Evolutionary conservation across 2,888 invertebrate species (phyloP).

Genomic region (Himalopsyche tibetana): DNA sequence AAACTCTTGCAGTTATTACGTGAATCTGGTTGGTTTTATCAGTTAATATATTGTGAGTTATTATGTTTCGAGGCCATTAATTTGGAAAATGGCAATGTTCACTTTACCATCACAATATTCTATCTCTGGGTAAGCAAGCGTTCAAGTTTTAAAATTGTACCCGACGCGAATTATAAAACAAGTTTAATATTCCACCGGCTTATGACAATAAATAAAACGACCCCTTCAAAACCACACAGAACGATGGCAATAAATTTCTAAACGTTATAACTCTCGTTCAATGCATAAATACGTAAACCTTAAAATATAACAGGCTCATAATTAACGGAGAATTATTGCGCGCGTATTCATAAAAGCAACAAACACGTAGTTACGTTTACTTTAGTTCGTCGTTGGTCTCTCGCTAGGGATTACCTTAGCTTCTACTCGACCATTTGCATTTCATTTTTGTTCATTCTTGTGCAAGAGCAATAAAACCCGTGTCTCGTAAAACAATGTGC

Average conservation of each 20-base stretch:
- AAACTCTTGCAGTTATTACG: neutral
- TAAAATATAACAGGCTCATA: constrained; percentile 24
- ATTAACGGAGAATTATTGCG: constrained; percentile 31
- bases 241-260: constrained; percentile 29
- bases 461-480: constrained; percentile 29
- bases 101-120: constrained; percentile 2
- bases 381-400: constrained; percentile 26
- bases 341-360: constrained; percentile 1
- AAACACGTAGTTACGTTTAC: constrained; percentile 23
- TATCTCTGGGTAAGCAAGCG: neutral
- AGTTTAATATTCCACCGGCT: constrained; percentile 6
- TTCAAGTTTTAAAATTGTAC: constrained; percentile 29
- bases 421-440: constrained; percentile 44
- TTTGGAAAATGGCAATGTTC: neutral
- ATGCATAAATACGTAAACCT: constrained; percentile 14
- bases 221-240: constrained; percentile 28
- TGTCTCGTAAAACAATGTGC: constrained; percentile 45
- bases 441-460: constrained; percentile 47
- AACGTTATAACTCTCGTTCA: constrained; percentile 25
- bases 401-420: constrained; percentile 40
- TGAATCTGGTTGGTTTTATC: neutral
- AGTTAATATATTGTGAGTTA: neutral
- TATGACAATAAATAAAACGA: constrained; percentile 13
- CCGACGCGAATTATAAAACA: neutral
- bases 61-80: neutral